phyloP scores from a whole-genome alignment of 2,797 vertebrate genomes.

The Manis pentadactyla region DNA sequence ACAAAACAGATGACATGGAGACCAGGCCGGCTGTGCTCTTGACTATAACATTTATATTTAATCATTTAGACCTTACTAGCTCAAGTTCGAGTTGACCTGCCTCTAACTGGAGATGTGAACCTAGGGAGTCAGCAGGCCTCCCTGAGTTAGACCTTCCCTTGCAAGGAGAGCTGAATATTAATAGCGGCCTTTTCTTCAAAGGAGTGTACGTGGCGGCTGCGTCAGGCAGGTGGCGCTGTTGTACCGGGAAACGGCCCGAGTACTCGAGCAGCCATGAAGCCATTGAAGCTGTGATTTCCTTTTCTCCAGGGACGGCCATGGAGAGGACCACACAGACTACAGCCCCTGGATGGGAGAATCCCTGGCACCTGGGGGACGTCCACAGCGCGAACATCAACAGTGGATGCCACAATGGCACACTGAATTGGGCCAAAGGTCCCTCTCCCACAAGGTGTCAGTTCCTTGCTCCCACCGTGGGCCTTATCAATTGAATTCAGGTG shows the following conservation, averaged over 20 bases:
- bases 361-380: background rate
- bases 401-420: background rate
- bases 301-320: background rate
- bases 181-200: background rate
- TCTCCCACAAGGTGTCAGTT: background rate
- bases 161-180: background rate
- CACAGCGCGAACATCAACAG: background rate
- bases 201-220: background rate
- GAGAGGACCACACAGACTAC: background rate
- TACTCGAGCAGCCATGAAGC: rapidly evolving
- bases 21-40: background rate
- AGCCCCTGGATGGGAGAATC: background rate
- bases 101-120: background rate
- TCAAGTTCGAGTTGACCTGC: background rate
- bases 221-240: slow-evolving; percentile 60
- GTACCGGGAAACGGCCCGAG: background rate
- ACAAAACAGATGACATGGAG: background rate
- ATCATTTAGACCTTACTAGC: background rate
- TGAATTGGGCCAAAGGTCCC: background rate
- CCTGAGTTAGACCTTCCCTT: rapidly evolving
- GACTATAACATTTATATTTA: background rate
- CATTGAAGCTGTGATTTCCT: background rate
- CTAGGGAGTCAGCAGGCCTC: background rate
- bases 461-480: background rate
- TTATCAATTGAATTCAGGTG: background rate